phyloP scores from a whole-genome alignment of 2,888 invertebrate genomes.

The Lagria hirta region DNA sequence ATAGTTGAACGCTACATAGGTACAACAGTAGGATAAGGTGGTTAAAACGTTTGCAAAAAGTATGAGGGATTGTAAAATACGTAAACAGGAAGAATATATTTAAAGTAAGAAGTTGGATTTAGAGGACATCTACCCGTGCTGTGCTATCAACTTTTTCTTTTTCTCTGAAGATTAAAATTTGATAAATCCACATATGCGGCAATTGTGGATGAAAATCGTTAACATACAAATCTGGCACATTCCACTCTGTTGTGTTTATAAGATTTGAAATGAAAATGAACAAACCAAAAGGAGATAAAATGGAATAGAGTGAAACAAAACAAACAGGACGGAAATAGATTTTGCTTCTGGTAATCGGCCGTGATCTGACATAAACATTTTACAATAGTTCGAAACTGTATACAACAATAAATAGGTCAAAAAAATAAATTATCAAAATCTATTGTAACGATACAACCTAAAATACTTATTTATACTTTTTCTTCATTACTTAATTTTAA shows the following conservation, averaged over 20 bases:
- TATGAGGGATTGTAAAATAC: slow-evolving; percentile 32
- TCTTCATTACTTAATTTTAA: too few species aligned
- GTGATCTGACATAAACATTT: slow-evolving; percentile 29
- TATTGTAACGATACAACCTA: too few species aligned
- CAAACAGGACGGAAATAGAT: slow-evolving; percentile 27
- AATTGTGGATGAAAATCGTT: slow-evolving; percentile 18
- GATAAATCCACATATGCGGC: slow-evolving; percentile 9
- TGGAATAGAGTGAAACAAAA: slow-evolving; percentile 26
- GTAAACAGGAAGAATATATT: slow-evolving; percentile 3
- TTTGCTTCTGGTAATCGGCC: slow-evolving; percentile 26
- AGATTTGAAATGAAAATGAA: slow-evolving; percentile 25
- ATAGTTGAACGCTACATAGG: slow-evolving; percentile 38
- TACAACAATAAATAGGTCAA: slow-evolving; percentile 12
- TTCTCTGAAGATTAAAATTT: slow-evolving; percentile 2
- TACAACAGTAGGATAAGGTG: slow-evolving; percentile 35
- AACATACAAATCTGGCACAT: slow-evolving; percentile 20
- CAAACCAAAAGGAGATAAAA: slow-evolving; percentile 28
- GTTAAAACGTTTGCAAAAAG: slow-evolving; percentile 35
- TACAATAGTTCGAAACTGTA: slow-evolving; percentile 22
- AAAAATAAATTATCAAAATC: too few species aligned
- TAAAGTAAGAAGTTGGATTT: slow-evolving; percentile 8
- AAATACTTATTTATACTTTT: too few species aligned
- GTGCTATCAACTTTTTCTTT: slow-evolving; percentile 12
- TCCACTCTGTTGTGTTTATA: slow-evolving; percentile 24
- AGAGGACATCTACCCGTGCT: not conserved